A percentile compares a stretch with the other conserved stretches of the same genome.
These are phyloP conservation scores for Mizuhopecten yessoensis DNA, from an alignment of 1,140 invertebrate genomes.

Conservation along the genomic window DNA sequence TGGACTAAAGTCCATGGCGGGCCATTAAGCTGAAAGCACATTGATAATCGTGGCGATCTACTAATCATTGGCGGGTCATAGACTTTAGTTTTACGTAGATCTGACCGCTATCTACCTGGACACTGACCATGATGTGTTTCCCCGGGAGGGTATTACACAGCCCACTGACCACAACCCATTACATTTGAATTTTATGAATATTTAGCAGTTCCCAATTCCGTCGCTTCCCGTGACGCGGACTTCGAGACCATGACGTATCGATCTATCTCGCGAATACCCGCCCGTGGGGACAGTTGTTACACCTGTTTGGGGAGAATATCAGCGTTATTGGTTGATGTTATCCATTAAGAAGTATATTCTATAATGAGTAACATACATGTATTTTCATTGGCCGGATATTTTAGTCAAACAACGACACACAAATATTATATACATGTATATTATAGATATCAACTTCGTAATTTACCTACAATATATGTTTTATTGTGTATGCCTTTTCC, in stretches of 20 bases:
- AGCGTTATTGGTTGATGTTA: not conserved
- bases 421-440: too few relatives aligned
- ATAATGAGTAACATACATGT: not conserved
- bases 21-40: not conserved
- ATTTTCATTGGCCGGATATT: not conserved
- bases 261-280: not conserved
- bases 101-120: not conserved
- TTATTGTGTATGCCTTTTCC: too few relatives aligned
- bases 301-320: not conserved
- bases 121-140: not conserved
- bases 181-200: slow-evolving; percentile 36
- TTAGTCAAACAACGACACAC: too few relatives aligned
- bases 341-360: not conserved
- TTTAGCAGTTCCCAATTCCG: not conserved
- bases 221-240: not conserved
- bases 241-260: not conserved
- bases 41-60: not conserved
- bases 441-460: too few relatives aligned
- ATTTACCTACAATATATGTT: too few relatives aligned
- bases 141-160: not conserved
- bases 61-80: not conserved
- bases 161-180: not conserved
- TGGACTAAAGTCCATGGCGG: not conserved
- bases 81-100: not conserved
- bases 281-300: not conserved